Evolutionary conservation across 2,888 invertebrate genomes (phyloP).

Genomic region (Drymonia ruficornis): DNA sequence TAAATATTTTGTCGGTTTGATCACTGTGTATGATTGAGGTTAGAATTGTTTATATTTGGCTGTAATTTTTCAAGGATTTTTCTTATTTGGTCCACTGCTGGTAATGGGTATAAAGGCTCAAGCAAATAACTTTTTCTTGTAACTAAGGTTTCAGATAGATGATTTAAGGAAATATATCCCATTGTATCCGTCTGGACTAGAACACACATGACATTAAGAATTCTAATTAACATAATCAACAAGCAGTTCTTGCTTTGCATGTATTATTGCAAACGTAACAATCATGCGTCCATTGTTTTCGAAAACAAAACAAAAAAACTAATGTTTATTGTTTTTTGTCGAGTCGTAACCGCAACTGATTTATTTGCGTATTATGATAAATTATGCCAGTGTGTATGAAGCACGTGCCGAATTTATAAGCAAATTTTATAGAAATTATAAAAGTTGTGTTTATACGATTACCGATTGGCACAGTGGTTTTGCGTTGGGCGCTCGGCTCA

Average conservation of each 20-base stretch:
- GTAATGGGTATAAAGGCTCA: too few species aligned
- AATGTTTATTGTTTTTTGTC: slow-evolving; percentile 28
- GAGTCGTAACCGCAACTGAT: slow-evolving; percentile 31
- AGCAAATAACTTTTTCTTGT: too few species aligned
- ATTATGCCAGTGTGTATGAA: slow-evolving; percentile 9
- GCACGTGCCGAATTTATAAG: slow-evolving; percentile 12
- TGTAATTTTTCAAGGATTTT: neutral
- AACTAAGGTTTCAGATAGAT: too few species aligned
- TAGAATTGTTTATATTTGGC: slow-evolving; percentile 8
- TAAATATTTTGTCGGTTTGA: slow-evolving; percentile 29
- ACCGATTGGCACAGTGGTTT: too few species aligned
- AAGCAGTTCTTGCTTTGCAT: slow-evolving; percentile 4
- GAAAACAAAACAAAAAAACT: slow-evolving; percentile 19
- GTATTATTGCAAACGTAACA: slow-evolving; percentile 4
- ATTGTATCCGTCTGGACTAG: neutral
- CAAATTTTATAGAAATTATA: neutral
- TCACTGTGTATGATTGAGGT: slow-evolving; percentile 15
- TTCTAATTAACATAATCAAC: slow-evolving; percentile 4
- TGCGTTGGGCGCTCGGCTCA: too few species aligned
- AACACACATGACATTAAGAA: neutral
- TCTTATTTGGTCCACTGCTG: neutral
- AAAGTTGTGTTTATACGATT: too few species aligned
- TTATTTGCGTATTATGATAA: slow-evolving; percentile 32
- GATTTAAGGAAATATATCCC: neutral
- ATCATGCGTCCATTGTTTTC: slow-evolving; percentile 34